These are phyloP conservation scores for Melanostoma scalare DNA, from an alignment of 2,888 invertebrate species.

Conservation along the genomic window DNA sequence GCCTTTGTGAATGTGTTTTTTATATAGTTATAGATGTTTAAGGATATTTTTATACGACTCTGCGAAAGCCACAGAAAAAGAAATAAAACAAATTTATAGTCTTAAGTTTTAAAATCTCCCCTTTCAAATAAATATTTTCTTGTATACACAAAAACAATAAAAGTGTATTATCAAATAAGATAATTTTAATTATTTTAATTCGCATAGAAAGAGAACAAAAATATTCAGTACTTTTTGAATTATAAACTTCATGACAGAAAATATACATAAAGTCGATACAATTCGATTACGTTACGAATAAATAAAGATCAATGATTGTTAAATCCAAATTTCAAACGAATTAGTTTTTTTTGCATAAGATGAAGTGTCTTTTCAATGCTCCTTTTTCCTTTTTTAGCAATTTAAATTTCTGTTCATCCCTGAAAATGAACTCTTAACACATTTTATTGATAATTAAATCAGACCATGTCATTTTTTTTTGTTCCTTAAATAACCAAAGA, in stretches of 20 bases:
- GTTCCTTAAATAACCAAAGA: slow-evolving; percentile 10
- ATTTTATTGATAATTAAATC: slow-evolving; percentile 9
- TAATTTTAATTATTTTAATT: slow-evolving; percentile 49
- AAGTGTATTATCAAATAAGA: slow-evolving; percentile 40
- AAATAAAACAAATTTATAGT: slow-evolving; percentile 25
- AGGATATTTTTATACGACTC: slow-evolving; percentile 52
- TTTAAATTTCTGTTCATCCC: slow-evolving; percentile 36
- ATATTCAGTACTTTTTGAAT: slow-evolving; percentile 51
- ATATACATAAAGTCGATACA: slow-evolving; percentile 45
- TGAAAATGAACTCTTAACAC: slow-evolving; percentile 10
- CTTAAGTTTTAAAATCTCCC: slow-evolving; percentile 46
- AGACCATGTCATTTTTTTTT: slow-evolving; percentile 16
- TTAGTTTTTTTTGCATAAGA: slow-evolving; percentile 30
- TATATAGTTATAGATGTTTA: slow-evolving; percentile 59
- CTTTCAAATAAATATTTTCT: slow-evolving; percentile 38
- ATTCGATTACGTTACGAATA: slow-evolving; percentile 44
- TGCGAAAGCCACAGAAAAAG: slow-evolving; percentile 48
- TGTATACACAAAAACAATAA: slow-evolving; percentile 26
- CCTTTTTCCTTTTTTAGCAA: slow-evolving; percentile 23
- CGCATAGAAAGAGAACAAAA: slow-evolving; percentile 44
- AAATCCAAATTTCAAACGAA: slow-evolving; percentile 67
- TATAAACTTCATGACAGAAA: slow-evolving; percentile 49
- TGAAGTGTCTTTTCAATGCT: slow-evolving; percentile 23
- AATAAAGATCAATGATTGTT: slow-evolving; percentile 73
- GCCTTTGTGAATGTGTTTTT: slow-evolving; percentile 79